phyloP scores from a whole-genome alignment of 2,113 vertebrate genomes.

The Pontoporia blainvillei region DNA sequence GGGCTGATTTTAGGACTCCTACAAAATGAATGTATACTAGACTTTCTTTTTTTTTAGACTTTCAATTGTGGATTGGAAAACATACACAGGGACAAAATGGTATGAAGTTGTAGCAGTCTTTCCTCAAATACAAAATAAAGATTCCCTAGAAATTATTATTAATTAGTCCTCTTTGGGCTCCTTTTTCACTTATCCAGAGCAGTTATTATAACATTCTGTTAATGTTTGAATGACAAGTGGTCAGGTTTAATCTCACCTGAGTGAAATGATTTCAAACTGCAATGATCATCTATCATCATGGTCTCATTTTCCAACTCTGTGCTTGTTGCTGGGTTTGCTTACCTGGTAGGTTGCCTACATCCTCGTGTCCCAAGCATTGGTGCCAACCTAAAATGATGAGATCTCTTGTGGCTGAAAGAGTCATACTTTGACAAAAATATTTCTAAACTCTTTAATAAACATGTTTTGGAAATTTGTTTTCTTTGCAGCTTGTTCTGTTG shows the following conservation, averaged over 20 bases:
- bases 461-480: not conserved
- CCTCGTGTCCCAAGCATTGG: not conserved
- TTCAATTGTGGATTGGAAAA: slow-evolving; percentile 34
- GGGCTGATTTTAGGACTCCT: not conserved
- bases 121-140: slow-evolving; percentile 45
- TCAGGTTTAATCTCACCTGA: not conserved
- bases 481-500: not conserved
- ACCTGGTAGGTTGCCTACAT: not conserved
- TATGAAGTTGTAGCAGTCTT: not conserved
- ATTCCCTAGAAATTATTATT: not conserved
- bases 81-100: not conserved
- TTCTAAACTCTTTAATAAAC: slow-evolving; percentile 24
- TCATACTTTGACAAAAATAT: not conserved
- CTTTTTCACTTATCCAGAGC: not conserved
- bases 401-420: not conserved
- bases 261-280: not conserved
- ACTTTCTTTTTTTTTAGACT: slow-evolving; percentile 56
- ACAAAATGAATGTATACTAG: not conserved
- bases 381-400: not conserved
- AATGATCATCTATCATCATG: not conserved
- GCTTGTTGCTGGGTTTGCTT: not conserved
- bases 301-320: not conserved
- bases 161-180: slow-evolving; percentile 31
- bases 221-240: not conserved
- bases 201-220: not conserved